Evolutionary conservation across 53 echinoderm and acorn worm genomes (phyloP).

Genomic region (Apostichopus leukothele): DNA sequence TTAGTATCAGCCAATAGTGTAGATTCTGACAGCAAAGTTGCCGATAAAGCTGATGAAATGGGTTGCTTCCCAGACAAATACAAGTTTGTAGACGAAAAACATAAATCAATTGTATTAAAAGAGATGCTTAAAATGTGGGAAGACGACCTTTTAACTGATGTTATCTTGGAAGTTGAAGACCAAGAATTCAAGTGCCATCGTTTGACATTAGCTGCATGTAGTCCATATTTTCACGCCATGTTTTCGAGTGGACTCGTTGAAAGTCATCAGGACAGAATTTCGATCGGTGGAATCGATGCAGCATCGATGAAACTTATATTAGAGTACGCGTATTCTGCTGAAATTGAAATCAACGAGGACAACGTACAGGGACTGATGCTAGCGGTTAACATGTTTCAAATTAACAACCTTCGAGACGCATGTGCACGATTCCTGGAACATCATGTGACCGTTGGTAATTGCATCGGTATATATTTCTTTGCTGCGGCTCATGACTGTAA

Average conservation of each 20-base stretch:
- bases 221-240: constrained; percentile 87
- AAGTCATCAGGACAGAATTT: constrained; percentile 73
- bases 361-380: constrained; percentile 94
- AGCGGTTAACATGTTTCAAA: constrained; percentile 97
- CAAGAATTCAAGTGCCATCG: constrained; percentile 92
- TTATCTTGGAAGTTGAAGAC: constrained; percentile 75
- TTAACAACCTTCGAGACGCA: constrained; percentile 85
- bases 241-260: constrained; percentile 75
- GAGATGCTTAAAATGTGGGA: constrained; percentile 79
- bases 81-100: constrained; percentile 80
- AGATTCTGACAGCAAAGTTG: constrained; percentile 21
- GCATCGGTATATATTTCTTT: constrained; percentile 94
- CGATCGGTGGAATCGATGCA: constrained; percentile 86
- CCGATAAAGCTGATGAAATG: constrained; percentile 50
- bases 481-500: constrained; percentile 83
- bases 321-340: constrained; percentile 76
- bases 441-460: constrained; percentile 80
- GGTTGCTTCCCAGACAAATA: constrained; percentile 90
- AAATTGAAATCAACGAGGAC: constrained; percentile 87
- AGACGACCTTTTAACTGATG: constrained; percentile 68
- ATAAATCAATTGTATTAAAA: constrained; percentile 62
- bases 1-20: not conserved
- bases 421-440: constrained; percentile 89
- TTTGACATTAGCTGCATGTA: constrained; percentile 68
- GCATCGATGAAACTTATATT: constrained; percentile 80